These are phyloP conservation scores for Urocyon cinereoargenteus DNA, from an alignment of 2,797 vertebrate species.

Conservation along the genomic window DNA sequence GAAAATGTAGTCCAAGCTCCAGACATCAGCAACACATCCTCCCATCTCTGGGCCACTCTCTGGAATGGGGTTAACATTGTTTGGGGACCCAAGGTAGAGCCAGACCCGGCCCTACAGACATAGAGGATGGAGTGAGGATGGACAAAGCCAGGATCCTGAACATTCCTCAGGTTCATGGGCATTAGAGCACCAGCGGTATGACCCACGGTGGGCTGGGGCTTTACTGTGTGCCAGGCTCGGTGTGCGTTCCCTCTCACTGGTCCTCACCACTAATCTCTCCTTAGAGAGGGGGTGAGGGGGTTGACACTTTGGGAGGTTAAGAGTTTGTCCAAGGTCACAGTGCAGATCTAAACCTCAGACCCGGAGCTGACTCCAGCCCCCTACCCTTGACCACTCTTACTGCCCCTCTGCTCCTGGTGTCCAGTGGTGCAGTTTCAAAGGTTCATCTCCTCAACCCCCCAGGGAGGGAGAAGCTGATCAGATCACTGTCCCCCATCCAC, in stretches of 20 bases:
- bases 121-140: background rate
- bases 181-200: rapidly evolving
- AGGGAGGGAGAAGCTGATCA: background rate
- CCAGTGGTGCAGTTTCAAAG: rapidly evolving
- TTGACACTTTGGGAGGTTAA: background rate
- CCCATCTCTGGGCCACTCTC: background rate
- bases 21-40: background rate
- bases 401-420: background rate
- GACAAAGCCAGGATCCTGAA: rapidly evolving
- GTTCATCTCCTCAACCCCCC: background rate
- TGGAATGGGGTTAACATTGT: background rate
- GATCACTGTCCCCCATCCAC: background rate
- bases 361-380: background rate
- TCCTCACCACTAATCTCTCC: background rate
- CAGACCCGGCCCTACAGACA: background rate
- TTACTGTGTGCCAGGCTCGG: background rate
- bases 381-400: background rate
- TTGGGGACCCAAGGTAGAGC: background rate
- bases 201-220: background rate
- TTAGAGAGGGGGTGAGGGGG: too few relatives aligned
- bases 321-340: background rate
- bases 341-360: background rate
- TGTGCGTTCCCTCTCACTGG: background rate
- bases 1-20: background rate
- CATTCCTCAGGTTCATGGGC: rapidly evolving